Conservation (phyloP, 2,888 invertebrate genomes). For the Watsonalla cultraria region DNA sequence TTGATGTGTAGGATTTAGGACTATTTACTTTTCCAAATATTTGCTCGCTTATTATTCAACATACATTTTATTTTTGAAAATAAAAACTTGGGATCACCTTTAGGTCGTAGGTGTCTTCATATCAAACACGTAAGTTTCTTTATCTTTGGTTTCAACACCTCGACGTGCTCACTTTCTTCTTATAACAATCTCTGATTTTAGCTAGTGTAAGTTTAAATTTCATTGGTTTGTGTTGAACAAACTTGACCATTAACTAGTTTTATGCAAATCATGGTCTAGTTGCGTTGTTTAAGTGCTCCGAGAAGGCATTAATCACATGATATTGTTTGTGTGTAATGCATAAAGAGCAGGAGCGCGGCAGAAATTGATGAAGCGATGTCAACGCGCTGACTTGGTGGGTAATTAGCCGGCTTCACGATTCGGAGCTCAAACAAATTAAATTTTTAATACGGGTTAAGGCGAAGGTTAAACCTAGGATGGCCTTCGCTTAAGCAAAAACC, state of each 20-base stretch:
- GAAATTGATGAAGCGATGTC: slow-evolving; percentile 70
- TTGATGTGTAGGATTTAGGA: too few species aligned
- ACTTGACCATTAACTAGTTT: slow-evolving; percentile 69
- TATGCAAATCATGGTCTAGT: slow-evolving; percentile 69
- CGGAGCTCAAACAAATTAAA: slow-evolving; percentile 19
- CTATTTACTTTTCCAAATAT: too few species aligned
- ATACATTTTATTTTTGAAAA: too few species aligned
- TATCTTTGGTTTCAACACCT: too few species aligned
- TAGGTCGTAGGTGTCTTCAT: too few species aligned
- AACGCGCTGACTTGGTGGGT: slow-evolving; percentile 60
- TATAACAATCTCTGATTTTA: too few species aligned
- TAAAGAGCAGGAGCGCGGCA: slow-evolving; percentile 42
- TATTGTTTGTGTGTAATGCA: slow-evolving; percentile 67
- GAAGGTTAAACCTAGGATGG: too few species aligned
- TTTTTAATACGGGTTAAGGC: not conserved
- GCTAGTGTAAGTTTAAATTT: not conserved
- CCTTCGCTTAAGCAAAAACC: not conserved
- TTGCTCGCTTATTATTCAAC: too few species aligned
- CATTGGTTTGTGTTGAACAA: slow-evolving; percentile 23
- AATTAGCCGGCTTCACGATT: slow-evolving; percentile 46
- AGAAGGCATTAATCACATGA: slow-evolving; percentile 70
- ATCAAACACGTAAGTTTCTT: too few species aligned
- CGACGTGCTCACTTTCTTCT: too few species aligned
- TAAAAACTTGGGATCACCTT: too few species aligned
- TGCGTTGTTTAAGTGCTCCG: slow-evolving; percentile 54